These are phyloP conservation scores for Halcyon senegalensis DNA, from an alignment of 2,113 vertebrate species.

Conservation along the genomic window DNA sequence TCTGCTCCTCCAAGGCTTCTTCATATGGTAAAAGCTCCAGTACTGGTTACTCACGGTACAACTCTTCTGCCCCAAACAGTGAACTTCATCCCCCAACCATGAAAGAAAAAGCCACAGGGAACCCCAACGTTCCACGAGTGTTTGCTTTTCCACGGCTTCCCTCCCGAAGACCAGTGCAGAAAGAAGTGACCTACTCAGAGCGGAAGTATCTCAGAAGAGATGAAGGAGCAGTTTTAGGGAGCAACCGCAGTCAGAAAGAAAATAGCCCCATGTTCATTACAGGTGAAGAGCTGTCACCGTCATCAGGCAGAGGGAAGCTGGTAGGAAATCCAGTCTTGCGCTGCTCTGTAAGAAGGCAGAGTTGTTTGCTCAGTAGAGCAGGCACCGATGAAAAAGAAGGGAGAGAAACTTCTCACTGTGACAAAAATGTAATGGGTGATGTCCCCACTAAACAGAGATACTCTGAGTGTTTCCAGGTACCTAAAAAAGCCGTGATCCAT, in stretches of 20 bases:
- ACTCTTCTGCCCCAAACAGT: neutral
- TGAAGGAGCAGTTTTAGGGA: neutral
- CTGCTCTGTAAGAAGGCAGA: neutral
- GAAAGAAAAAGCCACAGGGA: neutral
- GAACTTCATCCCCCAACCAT: neutral
- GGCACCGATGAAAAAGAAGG: neutral
- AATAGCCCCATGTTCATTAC: neutral
- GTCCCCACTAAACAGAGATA: neutral
- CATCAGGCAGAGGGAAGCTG: neutral
- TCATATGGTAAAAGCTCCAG: neutral
- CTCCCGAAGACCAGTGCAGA: slow-evolving; percentile 64
- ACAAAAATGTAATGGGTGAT: neutral
- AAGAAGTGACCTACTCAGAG: slow-evolving; percentile 69
- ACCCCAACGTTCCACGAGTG: neutral
- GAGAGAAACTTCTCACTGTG: neutral
- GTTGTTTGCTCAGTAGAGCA: neutral
- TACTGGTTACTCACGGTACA: neutral
- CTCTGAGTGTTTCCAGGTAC: neutral
- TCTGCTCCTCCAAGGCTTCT: neutral
- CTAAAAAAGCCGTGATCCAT: slow-evolving; percentile 71
- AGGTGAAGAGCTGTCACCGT: neutral
- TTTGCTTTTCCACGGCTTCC: slow-evolving; percentile 68
- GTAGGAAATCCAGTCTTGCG: neutral
- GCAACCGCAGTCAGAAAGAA: neutral
- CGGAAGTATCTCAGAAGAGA: neutral